Evolutionary conservation across 2,888 invertebrate species (phyloP).

Genomic region (Sinotaia quadrata): DNA sequence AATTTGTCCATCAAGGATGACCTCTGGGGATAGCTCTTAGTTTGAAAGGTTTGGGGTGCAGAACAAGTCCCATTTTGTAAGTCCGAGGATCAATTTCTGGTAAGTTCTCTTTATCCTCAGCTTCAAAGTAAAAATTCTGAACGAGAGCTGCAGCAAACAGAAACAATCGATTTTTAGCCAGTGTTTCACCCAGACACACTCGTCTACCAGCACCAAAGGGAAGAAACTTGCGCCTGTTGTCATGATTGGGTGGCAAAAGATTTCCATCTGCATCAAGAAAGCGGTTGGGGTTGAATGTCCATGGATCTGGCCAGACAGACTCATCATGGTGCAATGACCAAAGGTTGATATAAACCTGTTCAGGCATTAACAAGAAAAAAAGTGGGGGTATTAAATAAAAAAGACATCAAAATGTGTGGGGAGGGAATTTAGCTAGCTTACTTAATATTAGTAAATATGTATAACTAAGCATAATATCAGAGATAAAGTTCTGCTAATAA

Average conservation of each 20-base stretch:
- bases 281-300: slow-evolving; percentile 54
- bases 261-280: slow-evolving; percentile 50
- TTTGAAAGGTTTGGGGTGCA: slow-evolving; percentile 59
- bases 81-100: slow-evolving; percentile 56
- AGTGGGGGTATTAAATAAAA: no score
- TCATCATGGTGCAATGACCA: slow-evolving; percentile 64
- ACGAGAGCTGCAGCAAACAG: slow-evolving; percentile 55
- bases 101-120: slow-evolving; percentile 26
- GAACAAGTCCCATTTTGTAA: slow-evolving; percentile 60
- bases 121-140: slow-evolving; percentile 50
- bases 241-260: slow-evolving; percentile 49
- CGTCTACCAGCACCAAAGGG: slow-evolving; percentile 64
- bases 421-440: no score
- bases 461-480: no score
- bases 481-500: no score
- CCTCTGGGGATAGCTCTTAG: slow-evolving; percentile 43
- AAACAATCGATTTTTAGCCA: slow-evolving; percentile 65
- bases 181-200: slow-evolving; percentile 63
- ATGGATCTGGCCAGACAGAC: slow-evolving; percentile 57
- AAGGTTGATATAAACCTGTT: slow-evolving; percentile 63
- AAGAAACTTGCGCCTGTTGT: slow-evolving; percentile 51
- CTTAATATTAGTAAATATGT: no score
- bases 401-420: no score
- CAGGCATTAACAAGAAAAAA: no score
- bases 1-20: not conserved